Conservation (phyloP, 2,113 vertebrate species). For the Falco punctatus region DNA sequence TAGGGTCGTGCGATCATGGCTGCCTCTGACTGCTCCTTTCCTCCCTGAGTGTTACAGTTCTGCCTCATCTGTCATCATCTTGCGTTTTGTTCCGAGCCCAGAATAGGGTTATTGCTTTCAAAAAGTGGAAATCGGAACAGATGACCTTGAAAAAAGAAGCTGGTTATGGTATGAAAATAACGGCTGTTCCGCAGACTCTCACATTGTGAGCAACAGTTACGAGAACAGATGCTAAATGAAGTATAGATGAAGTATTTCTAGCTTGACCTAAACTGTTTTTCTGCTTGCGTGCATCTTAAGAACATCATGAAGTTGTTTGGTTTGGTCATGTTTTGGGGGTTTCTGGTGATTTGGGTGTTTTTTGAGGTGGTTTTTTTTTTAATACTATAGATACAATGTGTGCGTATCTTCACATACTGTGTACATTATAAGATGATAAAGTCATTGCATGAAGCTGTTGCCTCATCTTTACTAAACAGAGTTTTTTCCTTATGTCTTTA, state of each 20-base stretch:
- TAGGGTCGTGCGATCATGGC: accelerated
- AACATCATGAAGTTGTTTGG: not conserved
- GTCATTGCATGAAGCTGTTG: not conserved
- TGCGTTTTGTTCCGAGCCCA: not conserved
- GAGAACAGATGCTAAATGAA: not conserved
- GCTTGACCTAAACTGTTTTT: not conserved
- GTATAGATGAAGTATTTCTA: not conserved
- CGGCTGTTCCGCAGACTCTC: not conserved
- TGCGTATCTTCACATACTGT: not conserved
- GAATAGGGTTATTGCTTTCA: accelerated
- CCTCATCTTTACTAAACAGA: not conserved
- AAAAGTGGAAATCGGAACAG: not conserved
- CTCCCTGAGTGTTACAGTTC: not conserved
- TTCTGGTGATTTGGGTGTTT: not conserved
- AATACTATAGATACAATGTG: not conserved
- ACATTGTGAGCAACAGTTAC: not conserved
- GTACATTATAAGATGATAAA: not conserved
- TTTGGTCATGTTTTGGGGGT: too few species aligned
- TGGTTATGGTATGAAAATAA: not conserved
- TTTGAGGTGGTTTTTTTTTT: not conserved
- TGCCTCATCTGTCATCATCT: not conserved
- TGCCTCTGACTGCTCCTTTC: not conserved
- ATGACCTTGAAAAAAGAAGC: not conserved
- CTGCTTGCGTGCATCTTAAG: not conserved
- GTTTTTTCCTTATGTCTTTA: not conserved